These are phyloP conservation scores for Passer domesticus DNA, from an alignment of 2,113 vertebrate species.

Conservation along the genomic window DNA sequence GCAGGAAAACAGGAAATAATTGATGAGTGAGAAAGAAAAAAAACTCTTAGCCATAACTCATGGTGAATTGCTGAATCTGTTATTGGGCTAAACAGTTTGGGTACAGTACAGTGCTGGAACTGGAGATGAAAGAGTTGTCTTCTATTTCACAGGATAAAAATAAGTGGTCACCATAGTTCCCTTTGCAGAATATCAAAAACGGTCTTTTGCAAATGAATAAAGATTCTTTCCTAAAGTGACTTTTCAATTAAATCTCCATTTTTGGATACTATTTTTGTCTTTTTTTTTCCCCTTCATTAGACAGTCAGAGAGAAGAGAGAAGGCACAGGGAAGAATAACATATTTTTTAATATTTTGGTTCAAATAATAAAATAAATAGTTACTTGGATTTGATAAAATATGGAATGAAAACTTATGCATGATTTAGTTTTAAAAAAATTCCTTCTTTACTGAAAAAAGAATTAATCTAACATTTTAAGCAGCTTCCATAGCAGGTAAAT, in stretches of 20 bases:
- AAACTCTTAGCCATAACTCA: not conserved
- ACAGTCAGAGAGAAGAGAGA: not conserved
- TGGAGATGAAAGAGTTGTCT: not conserved
- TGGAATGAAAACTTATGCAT: not conserved
- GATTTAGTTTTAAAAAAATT: not conserved
- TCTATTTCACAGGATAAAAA: not conserved
- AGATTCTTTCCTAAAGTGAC: not conserved
- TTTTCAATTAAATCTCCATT: not conserved
- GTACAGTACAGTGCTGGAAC: not conserved
- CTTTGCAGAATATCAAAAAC: not conserved
- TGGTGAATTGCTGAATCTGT: not conserved
- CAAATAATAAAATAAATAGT: not conserved
- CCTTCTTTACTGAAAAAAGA: not conserved
- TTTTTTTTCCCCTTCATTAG: not conserved
- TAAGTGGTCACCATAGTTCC: not conserved
- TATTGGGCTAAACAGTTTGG: not conserved
- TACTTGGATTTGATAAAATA: not conserved
- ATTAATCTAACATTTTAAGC: not conserved
- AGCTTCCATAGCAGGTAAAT: not conserved
- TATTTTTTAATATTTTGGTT: not conserved
- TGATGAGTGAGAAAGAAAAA: conserved; percentile 18
- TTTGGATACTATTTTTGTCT: not conserved
- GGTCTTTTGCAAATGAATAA: not conserved
- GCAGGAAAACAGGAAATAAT: conserved; percentile 32
- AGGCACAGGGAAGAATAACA: not conserved